Base-by-base conservation (phyloP, 2,797 vertebrate genomes). In the Manis crassicaudata region DNA sequence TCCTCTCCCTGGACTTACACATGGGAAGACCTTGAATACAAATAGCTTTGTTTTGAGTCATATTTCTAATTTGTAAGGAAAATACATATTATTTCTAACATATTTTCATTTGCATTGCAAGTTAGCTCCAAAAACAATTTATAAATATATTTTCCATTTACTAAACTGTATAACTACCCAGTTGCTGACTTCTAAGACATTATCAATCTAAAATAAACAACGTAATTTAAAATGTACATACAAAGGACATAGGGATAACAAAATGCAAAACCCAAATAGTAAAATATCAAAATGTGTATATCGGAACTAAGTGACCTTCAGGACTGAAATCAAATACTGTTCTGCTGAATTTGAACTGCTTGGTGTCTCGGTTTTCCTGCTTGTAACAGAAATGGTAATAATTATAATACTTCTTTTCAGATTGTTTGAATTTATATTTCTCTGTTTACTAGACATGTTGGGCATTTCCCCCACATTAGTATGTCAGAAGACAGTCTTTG, bases 61-160 rank as follows among this genome's bases (percentile, higher is more conserved):
- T 62, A 94, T 20, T 79, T 94, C 46, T 62, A 96, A 85, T 82
- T 76, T 85, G 13, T 92, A 92, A 96, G 35, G 70, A 93, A 95
- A 96, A 96, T 50, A 86, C 35, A 84, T 56, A 73, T 25, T 73
- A 79, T 52, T 91, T 84, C 70, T 93, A 92, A 94, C n/a, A 76
- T 8, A 84, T 50, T 86, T 92, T 90, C 35, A 95, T 77, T 81
- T 96, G 46, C 56, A 62, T 52, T 82, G 23, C 67, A 96, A 79
- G 50, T 90, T 83, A 90, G 52, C 35, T 87, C 87, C 37, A 83
- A 95, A 94, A 86, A 21, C 16, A 93, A 73, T 94, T 84, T 84
- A 37, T 84, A 86, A 94, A 50, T 56, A 67, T 40, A 93, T 50
- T 95, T 95, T 90, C 11, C 58, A 92, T 96, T 90, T 96, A 58